Percentiles rank a stretch among this genome's conserved stretches.
These are phyloP conservation scores for Thunnus maccoyii DNA, from an alignment of 2,113 vertebrate species.

Conservation along the genomic window DNA sequence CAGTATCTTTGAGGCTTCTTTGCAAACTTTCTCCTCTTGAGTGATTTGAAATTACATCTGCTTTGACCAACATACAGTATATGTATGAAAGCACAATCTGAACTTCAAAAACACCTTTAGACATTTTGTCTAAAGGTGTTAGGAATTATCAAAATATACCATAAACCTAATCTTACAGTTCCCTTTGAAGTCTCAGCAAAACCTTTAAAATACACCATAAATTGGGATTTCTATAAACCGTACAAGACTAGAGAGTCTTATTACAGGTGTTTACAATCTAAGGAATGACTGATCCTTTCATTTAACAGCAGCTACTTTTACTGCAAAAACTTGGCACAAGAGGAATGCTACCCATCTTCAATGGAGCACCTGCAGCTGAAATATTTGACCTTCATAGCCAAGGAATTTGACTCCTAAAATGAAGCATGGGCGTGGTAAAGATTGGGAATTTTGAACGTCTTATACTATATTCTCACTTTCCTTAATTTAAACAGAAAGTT, in stretches of 20 bases:
- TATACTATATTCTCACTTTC: neutral
- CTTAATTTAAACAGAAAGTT: conserved; percentile 16
- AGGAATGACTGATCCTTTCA: conserved; percentile 68
- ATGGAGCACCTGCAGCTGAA: conserved; percentile 73
- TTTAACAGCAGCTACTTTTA: conserved; percentile 63
- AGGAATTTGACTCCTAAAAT: conserved; percentile 59
- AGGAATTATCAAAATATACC: neutral
- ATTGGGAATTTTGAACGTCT: conserved; percentile 1
- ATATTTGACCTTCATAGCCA: conserved; percentile 64
- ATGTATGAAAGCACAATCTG: neutral
- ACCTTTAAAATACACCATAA: neutral
- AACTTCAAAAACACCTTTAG: conserved; percentile 1
- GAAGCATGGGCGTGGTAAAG: neutral
- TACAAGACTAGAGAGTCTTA: neutral
- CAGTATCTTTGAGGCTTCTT: neutral
- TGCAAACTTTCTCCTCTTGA: conserved; percentile 1
- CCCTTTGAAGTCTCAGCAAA: neutral
- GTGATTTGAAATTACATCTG: neutral
- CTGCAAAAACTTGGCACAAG: conserved; percentile 56
- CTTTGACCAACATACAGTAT: neutral
- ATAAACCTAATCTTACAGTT: neutral
- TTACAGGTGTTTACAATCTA: neutral
- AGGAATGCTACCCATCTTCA: conserved; percentile 69
- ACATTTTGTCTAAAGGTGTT: no score
- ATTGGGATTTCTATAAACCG: neutral